Percentiles rank a stretch among this genome's conserved stretches.
Conservation (phyloP, 2,888 invertebrate species). For the Nephrotoma flavescens region DNA sequence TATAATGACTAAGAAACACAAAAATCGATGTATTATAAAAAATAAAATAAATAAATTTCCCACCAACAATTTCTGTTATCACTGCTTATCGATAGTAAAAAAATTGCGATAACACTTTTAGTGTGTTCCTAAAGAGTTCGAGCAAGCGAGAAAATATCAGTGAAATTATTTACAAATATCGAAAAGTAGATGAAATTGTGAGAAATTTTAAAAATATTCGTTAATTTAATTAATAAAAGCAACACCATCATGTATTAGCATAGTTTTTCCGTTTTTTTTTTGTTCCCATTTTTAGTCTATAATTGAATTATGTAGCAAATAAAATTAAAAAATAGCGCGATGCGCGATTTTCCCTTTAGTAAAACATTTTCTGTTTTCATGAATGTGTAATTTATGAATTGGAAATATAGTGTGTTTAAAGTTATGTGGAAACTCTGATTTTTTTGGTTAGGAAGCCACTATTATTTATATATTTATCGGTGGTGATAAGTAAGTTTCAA, state of each 20-base stretch:
- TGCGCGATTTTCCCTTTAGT: neutral
- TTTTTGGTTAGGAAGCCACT: neutral
- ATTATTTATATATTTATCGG: neutral
- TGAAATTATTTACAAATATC: neutral
- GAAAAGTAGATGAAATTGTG: neutral
- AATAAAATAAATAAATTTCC: neutral
- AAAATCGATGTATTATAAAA: neutral
- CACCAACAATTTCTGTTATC: neutral
- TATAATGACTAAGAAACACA: too few species aligned
- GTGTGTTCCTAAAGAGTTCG: neutral
- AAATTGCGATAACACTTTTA: neutral
- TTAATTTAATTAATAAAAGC: neutral
- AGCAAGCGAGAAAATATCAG: neutral
- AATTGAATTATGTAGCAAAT: neutral
- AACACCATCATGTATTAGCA: neutral
- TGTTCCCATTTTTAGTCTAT: neutral
- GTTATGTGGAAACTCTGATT: neutral
- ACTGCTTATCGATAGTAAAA: neutral
- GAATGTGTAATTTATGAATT: neutral
- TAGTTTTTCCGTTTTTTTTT: neutral
- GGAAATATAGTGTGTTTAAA: neutral
- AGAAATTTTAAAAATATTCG: neutral
- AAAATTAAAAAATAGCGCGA: neutral
- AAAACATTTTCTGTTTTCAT: neutral
- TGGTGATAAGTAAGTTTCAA: neutral